Base-by-base conservation (phyloP, 2,113 vertebrate genomes). In the Hippocampus comes region DNA sequence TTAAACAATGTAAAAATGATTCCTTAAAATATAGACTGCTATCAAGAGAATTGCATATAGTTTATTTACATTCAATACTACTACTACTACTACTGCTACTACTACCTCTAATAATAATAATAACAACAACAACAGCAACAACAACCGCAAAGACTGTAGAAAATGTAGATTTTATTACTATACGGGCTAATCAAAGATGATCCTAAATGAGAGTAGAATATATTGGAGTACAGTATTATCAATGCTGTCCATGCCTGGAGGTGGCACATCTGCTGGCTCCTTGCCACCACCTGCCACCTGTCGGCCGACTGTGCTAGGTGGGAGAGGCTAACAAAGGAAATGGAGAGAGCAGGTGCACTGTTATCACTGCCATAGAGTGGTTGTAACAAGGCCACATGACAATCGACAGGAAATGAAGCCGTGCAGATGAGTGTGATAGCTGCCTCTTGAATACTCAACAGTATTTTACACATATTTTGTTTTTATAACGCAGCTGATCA, bases 361-460 rank as follows among this genome's bases (percentile, higher is more conserved):
- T 89, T 91, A 89, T 90, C 88, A 87, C 79, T 77, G 71, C 80
- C 76, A 86, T 83, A 75, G 83, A 89, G 79, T 88, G 84, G 83
- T 84, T 25, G 15, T 17, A 83, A 84, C 86, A 84, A 84, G 75
- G 79, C 78, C 80, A 63, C 82, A 80, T 75, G 74, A 85, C 84
- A 90, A 91, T 87, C 89, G 78, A 77, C 84, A 78, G 87, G 88
- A 87, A 88, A 90, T 81, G 73, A 87, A 86, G 70, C 75, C 72
- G 68, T 63, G 15, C 75, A 66, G 82, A 78, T 68, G 67, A 80
- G 77, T 49, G 56, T 57, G 74, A 85, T 66, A 64, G 70, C 56
- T n/a, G 18, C 23, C 71, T 48, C 66, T 41, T 57, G 42, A 61
- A 68, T 64, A 42, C 25, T 2, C 65, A 83, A 72, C 63, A 72